Evolutionary conservation across 2,888 invertebrate species (phyloP), one percentile per base, ranked within the genome.

Genomic region (Taphrorychus bicolor): DNA sequence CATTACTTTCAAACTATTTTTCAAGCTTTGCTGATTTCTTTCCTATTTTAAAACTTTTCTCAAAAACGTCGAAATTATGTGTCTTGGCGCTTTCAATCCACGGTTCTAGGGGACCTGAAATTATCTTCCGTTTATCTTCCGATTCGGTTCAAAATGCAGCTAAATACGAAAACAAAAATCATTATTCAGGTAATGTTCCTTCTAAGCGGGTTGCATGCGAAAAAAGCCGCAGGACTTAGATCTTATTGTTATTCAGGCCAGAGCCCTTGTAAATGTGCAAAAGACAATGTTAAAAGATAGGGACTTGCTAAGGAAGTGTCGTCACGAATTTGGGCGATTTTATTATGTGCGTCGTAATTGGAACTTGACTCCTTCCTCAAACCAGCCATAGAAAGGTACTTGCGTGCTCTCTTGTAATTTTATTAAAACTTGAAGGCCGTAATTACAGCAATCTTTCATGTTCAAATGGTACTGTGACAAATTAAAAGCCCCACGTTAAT

Each of bases 211-310:
- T 51, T 21, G 60, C 52, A 61, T 61, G 52, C 51, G 51, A 45
- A 61, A 61, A 42, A 19, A 32, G 52, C 53, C 41, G 51, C 40
- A 42, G 41, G 60, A 18, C 52, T 41, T 32, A 7, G 52, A 60
- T 74, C 79, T 76, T 79, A 78, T 79, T 79, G 77, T 77, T 79
- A 78, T 79, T 79, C 79, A 76, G 75, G 77, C 76, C 78, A 76
- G 74, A 74, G 73, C 74, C 76, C 77, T 78, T 78, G 80, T 77
- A 79, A 79, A 80, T 79, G 78, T 79, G 79, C 78, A 79, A 79
- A 78, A 80, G 78, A 79, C 78, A 78, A 76, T 72, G 76, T 75
- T 77, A 77, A 78, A 77, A 79, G 78, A 79, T 78, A 79, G 78
- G 77, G 76, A 78, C 76, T 78, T 77, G 78, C 77, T 76, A 75